phyloP scores from a whole-genome alignment of 2,888 invertebrate species.

The Hydrotaea diabolus region DNA sequence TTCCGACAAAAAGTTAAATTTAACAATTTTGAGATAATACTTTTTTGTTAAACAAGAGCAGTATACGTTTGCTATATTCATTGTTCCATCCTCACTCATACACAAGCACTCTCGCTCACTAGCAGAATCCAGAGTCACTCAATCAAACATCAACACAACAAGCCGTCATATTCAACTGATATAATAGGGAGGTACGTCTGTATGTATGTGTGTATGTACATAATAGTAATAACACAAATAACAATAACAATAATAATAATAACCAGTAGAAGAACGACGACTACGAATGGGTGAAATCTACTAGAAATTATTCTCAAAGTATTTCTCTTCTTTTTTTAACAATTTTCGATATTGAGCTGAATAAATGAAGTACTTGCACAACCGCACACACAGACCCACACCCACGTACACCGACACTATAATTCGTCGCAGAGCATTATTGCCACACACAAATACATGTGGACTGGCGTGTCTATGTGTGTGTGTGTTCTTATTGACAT shows the following conservation, averaged over 20 bases:
- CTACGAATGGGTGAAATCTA: neutral
- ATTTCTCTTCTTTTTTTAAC: neutral
- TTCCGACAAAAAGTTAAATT: too few species aligned
- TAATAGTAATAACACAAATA: neutral
- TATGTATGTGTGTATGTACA: neutral
- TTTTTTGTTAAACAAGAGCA: too few species aligned
- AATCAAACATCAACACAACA: neutral
- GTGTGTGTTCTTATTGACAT: too few species aligned
- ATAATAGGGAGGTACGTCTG: neutral
- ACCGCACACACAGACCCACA: neutral
- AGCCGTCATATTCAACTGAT: neutral
- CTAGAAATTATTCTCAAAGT: neutral
- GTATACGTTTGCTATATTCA: too few species aligned
- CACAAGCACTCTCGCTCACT: neutral
- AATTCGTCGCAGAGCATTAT: neutral
- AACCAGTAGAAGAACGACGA: too few species aligned
- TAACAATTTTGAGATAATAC: too few species aligned
- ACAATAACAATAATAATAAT: neutral
- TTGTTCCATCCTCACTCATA: too few species aligned
- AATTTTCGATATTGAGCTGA: neutral
- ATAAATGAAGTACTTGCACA: neutral
- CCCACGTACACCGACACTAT: neutral
- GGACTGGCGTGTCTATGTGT: neutral
- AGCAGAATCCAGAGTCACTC: neutral
- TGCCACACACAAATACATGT: neutral